Evolutionary conservation across 2,888 invertebrate genomes (phyloP).

Genomic region (Rotaria socialis): DNA sequence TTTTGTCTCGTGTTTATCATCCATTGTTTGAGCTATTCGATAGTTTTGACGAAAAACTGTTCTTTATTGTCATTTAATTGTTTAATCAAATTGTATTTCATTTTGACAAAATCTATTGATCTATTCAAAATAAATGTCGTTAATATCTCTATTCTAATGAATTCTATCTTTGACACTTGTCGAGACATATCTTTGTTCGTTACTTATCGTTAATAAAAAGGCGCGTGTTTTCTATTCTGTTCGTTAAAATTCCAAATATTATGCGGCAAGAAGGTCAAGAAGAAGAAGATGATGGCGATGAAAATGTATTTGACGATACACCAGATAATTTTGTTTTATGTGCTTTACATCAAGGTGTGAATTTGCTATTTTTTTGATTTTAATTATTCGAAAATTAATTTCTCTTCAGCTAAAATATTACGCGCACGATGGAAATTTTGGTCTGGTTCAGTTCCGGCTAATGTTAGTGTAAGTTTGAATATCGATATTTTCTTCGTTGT

Average conservation of each 20-base stretch:
- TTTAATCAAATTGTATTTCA: no score
- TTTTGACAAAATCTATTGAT: no score
- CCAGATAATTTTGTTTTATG: not conserved
- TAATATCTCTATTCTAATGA: not conserved
- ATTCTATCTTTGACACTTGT: not conserved
- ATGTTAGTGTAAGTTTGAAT: not conserved
- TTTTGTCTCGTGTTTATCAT: no score
- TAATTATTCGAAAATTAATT: not conserved
- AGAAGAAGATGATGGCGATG: no score
- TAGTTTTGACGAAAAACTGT: no score
- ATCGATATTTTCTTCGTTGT: no score
- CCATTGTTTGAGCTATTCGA: no score
- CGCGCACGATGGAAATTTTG: constrained; percentile 18
- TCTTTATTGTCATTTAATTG: no score
- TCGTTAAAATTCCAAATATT: not conserved
- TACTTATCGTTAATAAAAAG: not conserved
- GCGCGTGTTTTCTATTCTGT: not conserved
- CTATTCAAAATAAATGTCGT: no score
- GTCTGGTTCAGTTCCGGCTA: not conserved
- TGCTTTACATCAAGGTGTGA: constrained; percentile 6
- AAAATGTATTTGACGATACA: not conserved
- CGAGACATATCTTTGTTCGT: not conserved
- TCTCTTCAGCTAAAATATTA: not conserved
- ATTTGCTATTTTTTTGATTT: not conserved
- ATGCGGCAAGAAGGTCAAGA: not conserved